A percentile compares a stretch with the other conserved stretches of the same genome.
Evolutionary conservation across 2,113 vertebrate species (phyloP).

Genomic region (Pogonocichla stellata): DNA sequence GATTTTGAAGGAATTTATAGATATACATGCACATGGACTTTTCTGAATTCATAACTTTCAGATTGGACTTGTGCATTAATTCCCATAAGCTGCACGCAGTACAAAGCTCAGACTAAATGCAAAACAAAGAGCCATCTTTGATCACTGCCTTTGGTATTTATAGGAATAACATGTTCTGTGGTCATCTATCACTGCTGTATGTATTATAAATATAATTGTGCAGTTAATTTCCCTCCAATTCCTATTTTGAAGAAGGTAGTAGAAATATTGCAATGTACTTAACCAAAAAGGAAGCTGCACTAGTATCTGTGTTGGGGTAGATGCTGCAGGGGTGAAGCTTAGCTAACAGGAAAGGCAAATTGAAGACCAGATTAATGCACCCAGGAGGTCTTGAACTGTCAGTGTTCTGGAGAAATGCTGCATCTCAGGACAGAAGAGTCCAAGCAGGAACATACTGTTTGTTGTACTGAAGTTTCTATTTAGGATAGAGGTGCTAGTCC

Average conservation of each 20-base stretch:
- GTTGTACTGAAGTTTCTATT: neutral
- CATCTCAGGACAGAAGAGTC: neutral
- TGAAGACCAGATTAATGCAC: neutral
- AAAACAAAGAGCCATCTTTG: neutral
- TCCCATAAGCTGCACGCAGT: neutral
- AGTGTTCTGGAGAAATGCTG: neutral
- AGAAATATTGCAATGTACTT: neutral
- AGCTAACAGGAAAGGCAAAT: neutral
- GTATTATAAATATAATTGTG: neutral
- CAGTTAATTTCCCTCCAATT: neutral
- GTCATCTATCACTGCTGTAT: neutral
- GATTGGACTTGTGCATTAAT: neutral
- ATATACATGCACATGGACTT: neutral
- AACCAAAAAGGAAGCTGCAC: neutral
- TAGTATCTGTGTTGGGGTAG: rapidly evolving
- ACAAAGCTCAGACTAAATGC: neutral
- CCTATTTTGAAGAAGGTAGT: neutral
- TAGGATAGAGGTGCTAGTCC: neutral
- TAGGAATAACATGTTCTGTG: neutral
- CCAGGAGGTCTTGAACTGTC: neutral
- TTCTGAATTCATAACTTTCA: neutral
- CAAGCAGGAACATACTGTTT: neutral
- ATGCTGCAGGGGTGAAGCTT: neutral
- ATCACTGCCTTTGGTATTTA: neutral
- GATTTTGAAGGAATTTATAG: neutral